Evolutionary conservation across 92 coral and sea anemone species (phyloP), one percentile per base, ranked within the genome.

Genomic region (Palythoa heliodiscus): DNA sequence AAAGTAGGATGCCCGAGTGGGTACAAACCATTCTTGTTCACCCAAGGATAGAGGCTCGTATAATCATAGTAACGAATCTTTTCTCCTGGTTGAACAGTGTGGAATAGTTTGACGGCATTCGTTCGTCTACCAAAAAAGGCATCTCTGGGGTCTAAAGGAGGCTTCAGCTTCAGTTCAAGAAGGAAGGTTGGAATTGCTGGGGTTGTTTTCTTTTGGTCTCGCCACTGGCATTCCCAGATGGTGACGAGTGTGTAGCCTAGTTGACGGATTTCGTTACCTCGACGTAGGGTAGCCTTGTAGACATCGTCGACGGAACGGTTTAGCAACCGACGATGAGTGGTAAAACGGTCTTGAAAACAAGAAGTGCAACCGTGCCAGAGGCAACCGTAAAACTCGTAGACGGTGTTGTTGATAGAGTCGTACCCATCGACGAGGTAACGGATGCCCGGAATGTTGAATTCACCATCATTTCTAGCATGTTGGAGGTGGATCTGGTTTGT

Each of bases 161-260:
- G 37, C 3, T 23, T 17, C 5, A 29, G 73, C 2, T 7, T 1
- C 5, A 69, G 47, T 24, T 17, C 47, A 69, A 17, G 3, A 69
- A 6, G 1, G 13, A 3, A 3, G 16, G 3, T 3, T 22, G n/a
- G n/a, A n/a, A n/a, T 11, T 1, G 20, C 72, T 2, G 72, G 73
- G 24, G 29, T 47, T 0, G 6, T 24, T 10, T 39, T 25, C 17
- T 68, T 69, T 15, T 5, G 13, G 71, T 48, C 47, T n/a, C n/a
- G n/a, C n/a, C 61, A 83, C 15, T 35, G 78, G 22, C 86, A 83
- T 24, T 83, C 86, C 86, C 86, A 83, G 52, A 69, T 69, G n/a
- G 12, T 3, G 23, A 84, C 72, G 1, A 72, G 71, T 3, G 7
- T 72, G 55, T 48, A 84, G n/a, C 87, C 87, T 5, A 3, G 38